Evolutionary conservation across 2,113 vertebrate species (phyloP), one percentile per base, ranked within the genome.

Genomic region (Butorides virescens): DNA sequence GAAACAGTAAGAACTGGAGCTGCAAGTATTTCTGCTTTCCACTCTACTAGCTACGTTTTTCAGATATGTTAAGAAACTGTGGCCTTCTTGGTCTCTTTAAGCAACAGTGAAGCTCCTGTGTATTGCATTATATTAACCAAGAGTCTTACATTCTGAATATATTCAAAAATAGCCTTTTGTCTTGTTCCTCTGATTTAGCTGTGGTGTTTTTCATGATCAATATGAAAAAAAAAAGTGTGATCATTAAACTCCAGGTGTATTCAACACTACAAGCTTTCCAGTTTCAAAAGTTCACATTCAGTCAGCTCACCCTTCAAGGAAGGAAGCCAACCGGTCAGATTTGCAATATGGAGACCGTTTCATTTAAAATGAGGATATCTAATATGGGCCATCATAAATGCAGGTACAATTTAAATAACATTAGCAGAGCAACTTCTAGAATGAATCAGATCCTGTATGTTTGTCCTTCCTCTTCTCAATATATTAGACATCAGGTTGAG

Each of bases 41-140:
- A 53, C 49, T 92, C 53, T 21, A 8, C 42, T n/a, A 46, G 22
- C 42, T 39, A 3, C 0, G 0, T 19, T 72, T 30, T 15, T 79
- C 49, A 88, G 21, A 15, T n/a, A 30, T 5, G 32, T 11, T 66
- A 44, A 70, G 29, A 61, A 53, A 80, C 27, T 36, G 29, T 42
- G 68, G 36, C 52, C 21, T 10, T 39, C 58, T 47, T 56, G n/a
- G 21, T 32, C 59, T 70, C 65, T 46, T 77, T 32, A 81, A 82
- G 23, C 49, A 72, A 58, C 14, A 63, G 4, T 15, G 32, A 73
- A 37, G 21, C 50, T 80, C 67, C 78, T 62, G 9, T 19, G 37
- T 63, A 39, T 15, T 50, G 22, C n/a, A 74, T 67, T 74, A 12
- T 15, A 67, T 56, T 80, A 93, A 77, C 11, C 32, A 73, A 80